A percentile compares a stretch with the other conserved stretches of the same genome.
These are phyloP conservation scores for Amphiprion percula DNA, from an alignment of 2,113 vertebrate species.

Conservation along the genomic window DNA sequence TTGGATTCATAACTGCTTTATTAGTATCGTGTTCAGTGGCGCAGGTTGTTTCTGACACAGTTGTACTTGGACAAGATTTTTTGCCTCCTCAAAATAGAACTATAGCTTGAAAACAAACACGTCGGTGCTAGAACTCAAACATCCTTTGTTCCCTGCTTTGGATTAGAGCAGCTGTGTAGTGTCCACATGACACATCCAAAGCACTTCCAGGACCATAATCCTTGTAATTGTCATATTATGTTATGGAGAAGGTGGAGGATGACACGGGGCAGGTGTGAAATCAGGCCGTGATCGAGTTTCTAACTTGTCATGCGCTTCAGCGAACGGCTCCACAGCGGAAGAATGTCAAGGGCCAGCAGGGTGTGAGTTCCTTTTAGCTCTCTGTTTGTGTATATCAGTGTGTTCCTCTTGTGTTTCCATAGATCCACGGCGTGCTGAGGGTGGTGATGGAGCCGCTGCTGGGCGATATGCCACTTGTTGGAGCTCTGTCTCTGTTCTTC, in stretches of 20 bases:
- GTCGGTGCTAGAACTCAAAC: conserved; percentile 30
- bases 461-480: conserved; percentile 95
- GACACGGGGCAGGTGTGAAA: conserved; percentile 56
- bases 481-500: conserved; percentile 95
- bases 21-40: not conserved
- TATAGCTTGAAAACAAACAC: conserved; percentile 25
- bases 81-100: conserved; percentile 9
- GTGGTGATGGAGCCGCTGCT: conserved; percentile 97
- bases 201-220: conserved; percentile 44
- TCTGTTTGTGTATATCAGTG: conserved; percentile 19
- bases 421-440: conserved; percentile 95
- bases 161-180: conserved; percentile 54
- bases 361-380: conserved; percentile 12
- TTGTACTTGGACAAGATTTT: not conserved
- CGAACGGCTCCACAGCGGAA: not conserved
- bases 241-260: conserved; percentile 53
- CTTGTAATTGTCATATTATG: conserved; percentile 56
- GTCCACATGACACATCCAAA: conserved; percentile 43
- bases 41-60: not conserved
- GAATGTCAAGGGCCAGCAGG: conserved; percentile 62
- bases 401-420: conserved; percentile 65
- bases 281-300: conserved; percentile 54
- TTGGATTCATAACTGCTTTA: not conserved
- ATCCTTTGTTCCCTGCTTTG: conserved; percentile 25
- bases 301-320: conserved; percentile 46